Base-by-base conservation (phyloP, 1,140 invertebrate genomes). In the Heliconius hewitsoni region DNA sequence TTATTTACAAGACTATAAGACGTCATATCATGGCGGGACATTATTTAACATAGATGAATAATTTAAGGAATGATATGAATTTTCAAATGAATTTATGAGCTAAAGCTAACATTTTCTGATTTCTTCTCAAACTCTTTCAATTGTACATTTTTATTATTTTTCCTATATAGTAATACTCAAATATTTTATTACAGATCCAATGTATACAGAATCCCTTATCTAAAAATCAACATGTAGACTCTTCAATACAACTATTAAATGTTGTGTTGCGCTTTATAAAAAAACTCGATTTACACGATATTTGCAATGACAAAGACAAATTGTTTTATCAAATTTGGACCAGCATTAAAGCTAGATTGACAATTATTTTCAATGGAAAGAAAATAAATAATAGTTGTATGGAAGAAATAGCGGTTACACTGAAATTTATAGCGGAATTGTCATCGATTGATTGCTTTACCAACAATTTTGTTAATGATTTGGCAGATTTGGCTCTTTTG, bases 381-480 rank as follows among this genome's bases (percentile, higher is more conserved):
- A 88, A 80, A 66, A 79, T 52, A 9, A 46, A 81, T 1, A 90
- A 76, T 11, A 72, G 6, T 30, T 84, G 76, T 74, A 78, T 90
- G 3, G 93, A 93, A 46, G 89, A 89, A 37, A 83, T 93, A 3
- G 75, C 85, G 0, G 83, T 89, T 0, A 86, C 85, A 1, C 78
- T 94, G 75, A 93, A 90, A 78, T 93, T 89, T 80, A 57, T 93
- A 9, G 87, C 87, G 11, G 93, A 94, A 81, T 83, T 90, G 39
- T 85, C 86, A 8, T 88, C 87, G 66, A 81, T 90, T 0, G 91
- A 94, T n/a, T 86, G 85, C 66, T 94, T 93, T 83, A 74, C 52
- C 0, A 84, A 71, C 9, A 76, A 85, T 74, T 88, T 93, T 76
- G 85, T 92, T 52, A 84, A 79, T 3, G 91, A 94, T 85, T 80